phyloP scores from a whole-genome alignment of 2,797 vertebrate species.

The Anniella stebbinsi region DNA sequence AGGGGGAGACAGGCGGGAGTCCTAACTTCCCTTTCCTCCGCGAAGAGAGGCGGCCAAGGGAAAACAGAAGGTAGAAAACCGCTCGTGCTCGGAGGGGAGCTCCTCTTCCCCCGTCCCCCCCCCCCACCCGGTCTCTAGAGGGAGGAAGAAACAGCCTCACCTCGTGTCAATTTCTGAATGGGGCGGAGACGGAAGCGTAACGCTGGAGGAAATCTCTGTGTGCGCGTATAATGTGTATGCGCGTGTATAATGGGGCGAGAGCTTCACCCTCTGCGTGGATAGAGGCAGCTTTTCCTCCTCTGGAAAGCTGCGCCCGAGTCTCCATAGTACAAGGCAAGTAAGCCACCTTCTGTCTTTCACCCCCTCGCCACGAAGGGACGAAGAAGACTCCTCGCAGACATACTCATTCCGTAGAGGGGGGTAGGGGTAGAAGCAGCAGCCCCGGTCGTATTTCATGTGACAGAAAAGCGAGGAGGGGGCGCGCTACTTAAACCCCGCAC shows the following conservation, averaged over 20 bases:
- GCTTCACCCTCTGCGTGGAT: background rate
- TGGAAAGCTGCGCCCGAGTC: background rate
- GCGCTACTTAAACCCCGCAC: background rate
- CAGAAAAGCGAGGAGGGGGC: too few relatives aligned
- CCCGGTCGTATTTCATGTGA: background rate
- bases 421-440: background rate
- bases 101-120: background rate
- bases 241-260: background rate
- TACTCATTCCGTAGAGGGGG: background rate
- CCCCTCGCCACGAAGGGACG: background rate
- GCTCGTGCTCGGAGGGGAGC: too few relatives aligned
- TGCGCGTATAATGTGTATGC: background rate
- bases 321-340: background rate
- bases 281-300: background rate
- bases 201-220: background rate
- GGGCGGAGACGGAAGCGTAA: background rate
- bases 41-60: background rate
- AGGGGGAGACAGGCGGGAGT: background rate
- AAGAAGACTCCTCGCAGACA: background rate
- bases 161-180: background rate
- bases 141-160: background rate
- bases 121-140: background rate
- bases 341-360: background rate
- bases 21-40: too few relatives aligned
- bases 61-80: background rate